Conservation (phyloP, 2,888 invertebrate species). For the Agrotis puta region DNA sequence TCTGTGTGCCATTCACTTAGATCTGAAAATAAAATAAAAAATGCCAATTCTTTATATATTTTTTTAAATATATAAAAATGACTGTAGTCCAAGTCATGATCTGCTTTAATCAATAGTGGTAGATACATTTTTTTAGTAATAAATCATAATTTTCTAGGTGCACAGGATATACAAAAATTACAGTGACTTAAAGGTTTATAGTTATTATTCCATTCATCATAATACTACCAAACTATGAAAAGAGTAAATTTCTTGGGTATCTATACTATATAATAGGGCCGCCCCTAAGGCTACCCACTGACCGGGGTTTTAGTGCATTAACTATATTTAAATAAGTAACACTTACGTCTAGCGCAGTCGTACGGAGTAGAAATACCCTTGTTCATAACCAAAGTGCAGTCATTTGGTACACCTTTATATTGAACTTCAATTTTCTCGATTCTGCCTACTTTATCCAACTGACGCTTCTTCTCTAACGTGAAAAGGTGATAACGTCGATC, state of each 20-base stretch:
- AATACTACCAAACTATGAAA: too few species aligned
- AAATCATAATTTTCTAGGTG: too few species aligned
- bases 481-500: conserved; percentile 94
- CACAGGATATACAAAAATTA: too few species aligned
- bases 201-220: too few species aligned
- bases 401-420: conserved; percentile 94
- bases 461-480: conserved; percentile 94
- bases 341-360: conserved; percentile 97
- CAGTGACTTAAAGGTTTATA: too few species aligned
- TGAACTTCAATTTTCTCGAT: conserved; percentile 97
- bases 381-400: conserved; percentile 96
- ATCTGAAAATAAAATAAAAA: conserved; percentile 89
- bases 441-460: conserved; percentile 94
- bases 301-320: not conserved
- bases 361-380: conserved; percentile 97
- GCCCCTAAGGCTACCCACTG: too few species aligned
- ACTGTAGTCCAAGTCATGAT: too few species aligned
- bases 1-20: conserved; percentile 93
- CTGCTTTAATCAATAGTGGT: too few species aligned
- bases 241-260: too few species aligned
- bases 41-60: too few species aligned
- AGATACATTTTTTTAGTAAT: too few species aligned
- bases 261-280: not conserved
- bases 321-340: not conserved
- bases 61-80: too few species aligned